Evolutionary conservation across 1,140 invertebrate genomes (phyloP).

Genomic region (Notospermus geniculatus): DNA sequence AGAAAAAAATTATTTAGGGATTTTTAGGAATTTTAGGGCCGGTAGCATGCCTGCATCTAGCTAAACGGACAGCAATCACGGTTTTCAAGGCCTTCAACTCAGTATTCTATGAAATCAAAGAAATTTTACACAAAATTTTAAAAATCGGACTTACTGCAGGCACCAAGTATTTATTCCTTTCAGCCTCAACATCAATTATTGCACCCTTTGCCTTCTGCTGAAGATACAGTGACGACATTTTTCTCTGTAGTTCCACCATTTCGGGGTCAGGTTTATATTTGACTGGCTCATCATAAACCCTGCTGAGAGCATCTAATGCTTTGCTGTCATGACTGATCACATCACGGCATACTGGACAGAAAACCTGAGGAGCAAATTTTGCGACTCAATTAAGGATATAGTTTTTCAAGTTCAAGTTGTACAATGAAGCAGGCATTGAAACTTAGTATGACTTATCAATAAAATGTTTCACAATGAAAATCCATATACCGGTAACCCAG

Average conservation of each 20-base stretch:
- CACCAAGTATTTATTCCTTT: conserved; percentile 65
- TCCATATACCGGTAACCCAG: not conserved
- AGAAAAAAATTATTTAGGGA: too few relatives aligned
- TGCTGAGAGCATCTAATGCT: conserved; percentile 49
- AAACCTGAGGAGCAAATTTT: conserved; percentile 62
- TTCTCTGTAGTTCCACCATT: conserved; percentile 67
- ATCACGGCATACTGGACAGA: conserved; percentile 80
- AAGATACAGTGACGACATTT: conserved; percentile 73
- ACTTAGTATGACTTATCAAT: not conserved
- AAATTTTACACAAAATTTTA: too few relatives aligned
- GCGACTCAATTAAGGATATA: too few relatives aligned
- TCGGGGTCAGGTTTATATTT: conserved; percentile 41
- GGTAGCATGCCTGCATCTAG: too few relatives aligned
- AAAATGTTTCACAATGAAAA: not conserved
- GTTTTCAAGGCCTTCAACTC: too few relatives aligned
- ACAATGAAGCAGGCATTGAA: not conserved
- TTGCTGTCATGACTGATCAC: conserved; percentile 69
- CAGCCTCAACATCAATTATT: conserved; percentile 76
- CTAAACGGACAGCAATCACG: too few relatives aligned
- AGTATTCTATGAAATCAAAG: too few relatives aligned
- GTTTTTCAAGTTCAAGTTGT: too few relatives aligned
- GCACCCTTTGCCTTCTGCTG: conserved; percentile 76
- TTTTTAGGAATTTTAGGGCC: too few relatives aligned
- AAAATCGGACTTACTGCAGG: conserved; percentile 27
- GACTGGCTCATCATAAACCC: conserved; percentile 21